phyloP scores from a whole-genome alignment of 2,797 vertebrate genomes.

The Neosilurus mollespiculum region DNA sequence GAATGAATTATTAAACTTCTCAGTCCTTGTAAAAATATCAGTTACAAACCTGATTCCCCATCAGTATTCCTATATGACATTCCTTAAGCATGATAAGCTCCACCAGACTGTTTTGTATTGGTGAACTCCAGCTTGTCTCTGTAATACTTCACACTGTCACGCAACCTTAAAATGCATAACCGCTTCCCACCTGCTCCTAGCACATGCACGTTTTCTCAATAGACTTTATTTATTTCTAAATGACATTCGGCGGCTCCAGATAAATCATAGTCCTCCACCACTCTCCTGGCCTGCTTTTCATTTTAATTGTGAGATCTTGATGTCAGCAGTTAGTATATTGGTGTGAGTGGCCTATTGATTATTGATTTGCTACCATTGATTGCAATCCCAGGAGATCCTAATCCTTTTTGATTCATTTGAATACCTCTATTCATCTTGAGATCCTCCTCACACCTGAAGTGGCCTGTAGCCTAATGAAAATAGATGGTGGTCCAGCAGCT shows the following conservation, averaged over 20 bases:
- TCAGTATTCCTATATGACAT: slow-evolving; percentile 2
- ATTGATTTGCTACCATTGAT: slow-evolving; percentile 82
- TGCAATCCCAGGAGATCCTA: slow-evolving; percentile 74
- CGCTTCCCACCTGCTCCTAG: slow-evolving; percentile 65
- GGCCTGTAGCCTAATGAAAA: slow-evolving; percentile 76
- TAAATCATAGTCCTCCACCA: slow-evolving; percentile 77
- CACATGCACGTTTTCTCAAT: slow-evolving; percentile 71
- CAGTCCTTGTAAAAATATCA: neutral
- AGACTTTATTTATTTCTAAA: slow-evolving; percentile 78
- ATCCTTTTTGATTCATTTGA: slow-evolving; percentile 86
- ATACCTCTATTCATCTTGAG: slow-evolving; percentile 83
- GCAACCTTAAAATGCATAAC: slow-evolving; percentile 73
- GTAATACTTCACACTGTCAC: slow-evolving; percentile 58
- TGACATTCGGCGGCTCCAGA: slow-evolving; percentile 72
- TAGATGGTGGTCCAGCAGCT: slow-evolving; percentile 71
- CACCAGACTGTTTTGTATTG: slow-evolving; percentile 64
- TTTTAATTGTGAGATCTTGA: slow-evolving; percentile 82
- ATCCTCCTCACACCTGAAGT: slow-evolving; percentile 75
- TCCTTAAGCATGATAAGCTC: slow-evolving; percentile 62
- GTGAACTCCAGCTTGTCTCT: slow-evolving; percentile 55
- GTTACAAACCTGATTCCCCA: neutral
- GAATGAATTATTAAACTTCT: neutral
- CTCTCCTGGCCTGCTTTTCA: slow-evolving; percentile 72
- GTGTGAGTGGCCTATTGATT: slow-evolving; percentile 88
- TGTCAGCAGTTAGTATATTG: slow-evolving; percentile 86